A percentile compares a stretch with the other conserved stretches of the same genome.
Conservation (phyloP, 2,797 vertebrate species). For the Hafferia zeledoni region DNA sequence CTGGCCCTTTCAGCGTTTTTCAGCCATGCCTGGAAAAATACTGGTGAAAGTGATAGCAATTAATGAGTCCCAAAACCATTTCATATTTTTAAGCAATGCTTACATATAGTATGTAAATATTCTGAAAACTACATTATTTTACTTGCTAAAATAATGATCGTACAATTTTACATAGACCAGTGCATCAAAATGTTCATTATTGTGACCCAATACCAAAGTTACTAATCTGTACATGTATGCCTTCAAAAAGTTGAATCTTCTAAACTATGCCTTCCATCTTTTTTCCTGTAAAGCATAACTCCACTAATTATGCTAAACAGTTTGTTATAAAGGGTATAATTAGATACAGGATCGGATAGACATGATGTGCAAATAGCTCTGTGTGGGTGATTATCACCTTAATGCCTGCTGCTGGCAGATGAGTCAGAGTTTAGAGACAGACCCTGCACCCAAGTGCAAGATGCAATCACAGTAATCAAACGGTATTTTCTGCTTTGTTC, state of each 20-base stretch:
- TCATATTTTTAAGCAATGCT: conserved; percentile 34
- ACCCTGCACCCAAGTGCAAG: conserved; percentile 19
- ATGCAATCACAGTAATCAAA: conserved; percentile 39
- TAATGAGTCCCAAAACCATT: conserved; percentile 77
- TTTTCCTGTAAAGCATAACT: conserved; percentile 44
- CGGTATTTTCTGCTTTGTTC: conserved; percentile 40
- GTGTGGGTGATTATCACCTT: conserved; percentile 67
- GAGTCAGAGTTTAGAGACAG: conserved; percentile 55
- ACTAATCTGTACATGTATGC: conserved; percentile 17
- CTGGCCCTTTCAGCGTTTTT: conserved; percentile 68
- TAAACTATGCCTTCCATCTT: conserved; percentile 42
- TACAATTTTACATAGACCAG: not conserved
- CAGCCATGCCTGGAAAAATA: conserved; percentile 69
- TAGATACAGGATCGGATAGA: conserved; percentile 54
- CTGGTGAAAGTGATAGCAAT: conserved; percentile 67
- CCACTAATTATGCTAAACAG: conserved; percentile 67
- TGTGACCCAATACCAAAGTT: conserved; percentile 40
- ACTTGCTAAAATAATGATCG: conserved; percentile 11
- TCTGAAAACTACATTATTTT: conserved; percentile 31
- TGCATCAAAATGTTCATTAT: conserved; percentile 45
- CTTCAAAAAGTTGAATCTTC: conserved; percentile 36
- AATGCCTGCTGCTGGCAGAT: conserved; percentile 55
- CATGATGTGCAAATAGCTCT: conserved; percentile 65
- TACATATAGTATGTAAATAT: conserved; percentile 15
- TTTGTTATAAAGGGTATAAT: conserved; percentile 66